Conservation (phyloP, 2,888 invertebrate species). For the Druceiella hillmani region DNA sequence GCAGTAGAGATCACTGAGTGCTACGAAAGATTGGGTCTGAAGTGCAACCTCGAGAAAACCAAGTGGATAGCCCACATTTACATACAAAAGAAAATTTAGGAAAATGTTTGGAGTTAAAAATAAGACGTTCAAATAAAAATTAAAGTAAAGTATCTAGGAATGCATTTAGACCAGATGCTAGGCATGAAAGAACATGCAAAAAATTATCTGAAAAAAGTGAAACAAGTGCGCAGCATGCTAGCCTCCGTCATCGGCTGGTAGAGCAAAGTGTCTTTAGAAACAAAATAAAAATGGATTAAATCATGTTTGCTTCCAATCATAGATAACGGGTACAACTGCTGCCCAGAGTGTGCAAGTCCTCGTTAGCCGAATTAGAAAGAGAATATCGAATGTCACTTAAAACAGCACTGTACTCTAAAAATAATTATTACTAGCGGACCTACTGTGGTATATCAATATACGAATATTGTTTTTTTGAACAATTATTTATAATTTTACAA, state of each 20-base stretch:
- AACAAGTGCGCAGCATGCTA: neutral
- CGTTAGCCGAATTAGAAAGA: no score
- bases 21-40: conserved; percentile 4
- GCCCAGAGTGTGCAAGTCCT: no score
- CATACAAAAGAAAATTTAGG: conserved; percentile 2
- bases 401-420: no score
- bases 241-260: conserved; percentile 3
- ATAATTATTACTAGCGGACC: no score
- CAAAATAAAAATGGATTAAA: no score
- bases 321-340: no score
- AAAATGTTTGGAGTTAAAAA: neutral
- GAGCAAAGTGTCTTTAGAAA: no score
- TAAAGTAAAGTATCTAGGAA: neutral
- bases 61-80: conserved; percentile 7
- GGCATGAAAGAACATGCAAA: conserved; percentile 1
- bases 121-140: conserved; percentile 1
- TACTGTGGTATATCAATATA: no score
- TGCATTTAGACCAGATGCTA: conserved; percentile 2
- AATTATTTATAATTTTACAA: no score
- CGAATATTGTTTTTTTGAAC: no score
- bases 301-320: no score
- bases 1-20: conserved; percentile 4
- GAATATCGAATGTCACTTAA: no score
- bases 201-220: neutral
- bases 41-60: conserved; percentile 8